These are phyloP conservation scores for Bos javanicus DNA, from an alignment of 2,113 vertebrate species.

Conservation along the genomic window DNA sequence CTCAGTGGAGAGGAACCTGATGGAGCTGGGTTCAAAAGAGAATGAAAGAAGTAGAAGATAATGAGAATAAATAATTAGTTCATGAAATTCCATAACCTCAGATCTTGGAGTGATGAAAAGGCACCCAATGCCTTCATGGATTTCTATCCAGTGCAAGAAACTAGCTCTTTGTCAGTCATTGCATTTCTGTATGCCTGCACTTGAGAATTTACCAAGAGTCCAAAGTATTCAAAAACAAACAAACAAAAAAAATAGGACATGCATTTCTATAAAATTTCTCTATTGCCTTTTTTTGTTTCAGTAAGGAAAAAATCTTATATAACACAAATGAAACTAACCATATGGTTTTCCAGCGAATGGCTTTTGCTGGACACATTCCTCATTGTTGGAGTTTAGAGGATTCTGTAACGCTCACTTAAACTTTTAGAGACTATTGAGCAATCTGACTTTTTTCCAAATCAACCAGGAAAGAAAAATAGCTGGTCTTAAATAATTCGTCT, in stretches of 20 bases:
- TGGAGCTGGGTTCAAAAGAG: background rate
- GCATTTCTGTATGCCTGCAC: too few relatives aligned
- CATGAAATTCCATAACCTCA: background rate
- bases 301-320: background rate
- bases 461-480: background rate
- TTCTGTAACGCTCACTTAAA: background rate
- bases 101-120: background rate
- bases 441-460: background rate
- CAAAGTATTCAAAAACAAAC: background rate
- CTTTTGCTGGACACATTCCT: background rate
- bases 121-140: rapidly evolving
- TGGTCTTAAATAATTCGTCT: background rate
- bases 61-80: background rate
- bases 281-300: background rate
- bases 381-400: background rate
- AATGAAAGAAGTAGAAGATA: background rate
- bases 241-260: background rate
- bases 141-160: background rate
- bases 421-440: background rate
- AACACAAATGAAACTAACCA: background rate
- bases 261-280: background rate
- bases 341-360: background rate
- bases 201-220: background rate
- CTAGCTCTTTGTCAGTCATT: rapidly evolving
- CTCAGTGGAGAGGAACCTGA: background rate